A percentile compares a stretch with the other conserved stretches of the same genome.
Evolutionary conservation across 2,888 invertebrate genomes (phyloP).

Genomic region (Heliconius cydno): DNA sequence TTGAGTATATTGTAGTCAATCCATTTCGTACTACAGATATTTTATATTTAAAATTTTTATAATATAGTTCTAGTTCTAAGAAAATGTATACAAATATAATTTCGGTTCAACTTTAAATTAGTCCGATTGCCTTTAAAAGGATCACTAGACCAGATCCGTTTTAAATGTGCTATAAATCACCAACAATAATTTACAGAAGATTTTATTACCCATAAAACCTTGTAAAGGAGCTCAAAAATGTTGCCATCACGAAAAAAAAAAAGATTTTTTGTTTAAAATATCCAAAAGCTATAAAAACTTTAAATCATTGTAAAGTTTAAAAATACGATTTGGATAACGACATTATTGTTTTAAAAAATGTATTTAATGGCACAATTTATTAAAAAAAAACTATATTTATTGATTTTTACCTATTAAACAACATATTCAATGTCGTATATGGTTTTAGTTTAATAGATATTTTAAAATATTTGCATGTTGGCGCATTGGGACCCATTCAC

Average conservation of each 20-base stretch:
- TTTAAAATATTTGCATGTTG: too few relatives aligned
- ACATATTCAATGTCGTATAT: too few relatives aligned
- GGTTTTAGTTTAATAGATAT: too few relatives aligned
- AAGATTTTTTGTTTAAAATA: background rate
- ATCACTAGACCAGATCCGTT: background rate
- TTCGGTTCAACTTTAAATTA: background rate
- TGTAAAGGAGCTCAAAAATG: background rate
- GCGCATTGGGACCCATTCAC: background rate
- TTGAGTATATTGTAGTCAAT: too few relatives aligned
- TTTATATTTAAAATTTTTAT: background rate
- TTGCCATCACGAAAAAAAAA: constrained; percentile 32
- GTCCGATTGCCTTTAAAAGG: background rate
- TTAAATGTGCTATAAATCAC: constrained; percentile 12
- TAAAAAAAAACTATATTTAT: background rate
- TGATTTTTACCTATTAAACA: too few relatives aligned
- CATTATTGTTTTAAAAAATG: background rate
- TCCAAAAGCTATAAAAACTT: background rate
- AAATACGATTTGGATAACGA: background rate
- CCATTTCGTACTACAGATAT: background rate
- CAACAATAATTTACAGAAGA: background rate
- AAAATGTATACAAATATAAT: background rate
- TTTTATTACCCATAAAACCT: constrained; percentile 26
- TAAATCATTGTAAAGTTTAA: background rate
- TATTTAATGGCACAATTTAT: background rate
- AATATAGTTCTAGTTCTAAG: background rate